Percentiles rank a stretch among this genome's conserved stretches.
phyloP scores from a whole-genome alignment of 2,888 invertebrate genomes.

The Chrysodeixis includens region DNA sequence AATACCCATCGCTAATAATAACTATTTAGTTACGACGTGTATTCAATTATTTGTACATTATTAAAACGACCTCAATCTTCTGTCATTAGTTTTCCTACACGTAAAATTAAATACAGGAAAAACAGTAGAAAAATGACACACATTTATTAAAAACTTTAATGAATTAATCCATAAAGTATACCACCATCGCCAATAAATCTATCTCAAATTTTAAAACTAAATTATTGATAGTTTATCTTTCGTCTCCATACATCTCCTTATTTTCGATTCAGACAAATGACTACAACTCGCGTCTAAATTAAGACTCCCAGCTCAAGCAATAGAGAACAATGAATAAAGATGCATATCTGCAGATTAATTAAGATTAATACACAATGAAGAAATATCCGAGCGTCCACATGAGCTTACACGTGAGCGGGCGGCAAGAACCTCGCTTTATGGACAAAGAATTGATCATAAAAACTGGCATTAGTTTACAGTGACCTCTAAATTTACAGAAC shows the following conservation, averaged over 20 bases:
- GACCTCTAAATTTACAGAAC: constrained; percentile 38
- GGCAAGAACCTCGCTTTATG: constrained; percentile 22
- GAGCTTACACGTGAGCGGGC: constrained; percentile 30
- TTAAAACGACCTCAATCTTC: constrained; percentile 17
- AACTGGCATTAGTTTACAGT: constrained; percentile 21
- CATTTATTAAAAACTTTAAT: background rate
- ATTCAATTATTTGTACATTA: background rate
- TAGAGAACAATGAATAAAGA: background rate
- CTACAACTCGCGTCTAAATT: background rate
- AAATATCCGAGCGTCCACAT: constrained; percentile 12
- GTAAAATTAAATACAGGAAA: background rate
- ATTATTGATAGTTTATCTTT: too few species aligned
- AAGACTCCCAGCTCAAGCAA: background rate
- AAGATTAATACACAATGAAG: background rate
- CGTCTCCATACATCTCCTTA: too few species aligned
- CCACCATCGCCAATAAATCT: too few species aligned
- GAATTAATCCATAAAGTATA: background rate
- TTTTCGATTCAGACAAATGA: too few species aligned
- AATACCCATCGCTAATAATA: constrained; percentile 23
- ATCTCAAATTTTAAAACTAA: too few species aligned
- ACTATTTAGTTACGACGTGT: background rate
- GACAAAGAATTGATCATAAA: constrained; percentile 27
- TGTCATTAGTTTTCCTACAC: constrained; percentile 17
- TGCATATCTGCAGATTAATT: background rate
- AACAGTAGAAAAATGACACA: background rate